These are phyloP conservation scores for Psophia crepitans DNA, from an alignment of 2,113 vertebrate genomes.

Conservation along the genomic window DNA sequence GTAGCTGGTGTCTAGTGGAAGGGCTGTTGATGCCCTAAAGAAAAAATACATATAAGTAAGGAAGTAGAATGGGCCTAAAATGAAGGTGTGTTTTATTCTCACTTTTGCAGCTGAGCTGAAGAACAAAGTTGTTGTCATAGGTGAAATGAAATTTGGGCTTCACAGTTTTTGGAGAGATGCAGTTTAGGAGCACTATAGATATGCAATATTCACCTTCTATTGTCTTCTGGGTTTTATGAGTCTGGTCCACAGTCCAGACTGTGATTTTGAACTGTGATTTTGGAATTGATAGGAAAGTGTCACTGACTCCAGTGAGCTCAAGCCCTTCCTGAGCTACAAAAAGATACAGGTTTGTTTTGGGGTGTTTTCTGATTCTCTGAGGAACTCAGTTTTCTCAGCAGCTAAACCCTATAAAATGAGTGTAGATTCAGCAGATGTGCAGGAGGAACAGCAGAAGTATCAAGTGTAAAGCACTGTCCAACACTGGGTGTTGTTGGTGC, in stretches of 20 bases:
- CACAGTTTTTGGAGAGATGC: background rate
- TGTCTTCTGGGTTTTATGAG: background rate
- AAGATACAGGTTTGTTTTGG: background rate
- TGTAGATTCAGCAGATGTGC: background rate
- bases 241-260: background rate
- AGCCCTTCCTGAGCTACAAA: background rate
- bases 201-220: background rate
- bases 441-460: background rate
- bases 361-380: background rate
- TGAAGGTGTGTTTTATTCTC: background rate
- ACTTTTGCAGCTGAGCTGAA: background rate
- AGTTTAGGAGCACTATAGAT: background rate
- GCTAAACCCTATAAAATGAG: background rate
- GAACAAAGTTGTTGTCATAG: background rate
- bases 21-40: background rate
- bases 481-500: background rate
- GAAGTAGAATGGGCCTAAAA: background rate
- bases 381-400: background rate
- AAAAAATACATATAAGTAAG: background rate
- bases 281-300: background rate
- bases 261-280: too few relatives aligned
- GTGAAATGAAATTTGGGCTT: background rate
- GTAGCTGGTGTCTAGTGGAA: background rate
- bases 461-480: background rate
- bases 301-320: background rate